A percentile compares a stretch with the other conserved stretches of the same genome.
These are phyloP conservation scores for Tokudaia tokunoshimensis DNA, from an alignment of 2,797 vertebrate species.

Conservation along the genomic window DNA sequence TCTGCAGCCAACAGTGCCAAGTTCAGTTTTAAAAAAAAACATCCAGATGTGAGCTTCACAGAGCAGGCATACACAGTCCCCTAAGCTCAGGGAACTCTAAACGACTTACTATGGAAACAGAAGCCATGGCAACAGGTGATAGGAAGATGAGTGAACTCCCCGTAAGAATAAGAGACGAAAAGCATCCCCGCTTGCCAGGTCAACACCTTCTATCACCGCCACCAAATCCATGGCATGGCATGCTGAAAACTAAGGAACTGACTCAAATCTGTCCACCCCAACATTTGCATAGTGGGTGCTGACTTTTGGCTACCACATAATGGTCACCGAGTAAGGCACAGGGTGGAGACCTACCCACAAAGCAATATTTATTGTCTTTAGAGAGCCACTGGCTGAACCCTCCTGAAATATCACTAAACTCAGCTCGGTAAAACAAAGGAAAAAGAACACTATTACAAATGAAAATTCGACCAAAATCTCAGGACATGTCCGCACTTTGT, in stretches of 20 bases:
- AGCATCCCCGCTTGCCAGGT: neutral
- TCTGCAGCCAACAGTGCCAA: neutral
- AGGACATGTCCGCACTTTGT: neutral
- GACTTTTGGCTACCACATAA: constrained; percentile 50
- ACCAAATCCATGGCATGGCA: neutral
- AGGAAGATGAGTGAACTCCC: neutral
- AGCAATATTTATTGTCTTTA: constrained; percentile 65
- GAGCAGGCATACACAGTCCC: neutral
- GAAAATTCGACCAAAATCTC: constrained; percentile 18
- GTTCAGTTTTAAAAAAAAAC: rapidly evolving
- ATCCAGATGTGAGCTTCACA: neutral
- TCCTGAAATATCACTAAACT: constrained; percentile 46
- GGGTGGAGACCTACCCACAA: constrained; percentile 52
- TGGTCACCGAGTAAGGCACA: neutral
- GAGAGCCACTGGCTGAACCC: constrained; percentile 13
- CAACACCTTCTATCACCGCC: neutral
- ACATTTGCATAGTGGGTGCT: constrained; percentile 28
- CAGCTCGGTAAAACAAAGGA: constrained; percentile 51
- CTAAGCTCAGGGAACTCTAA: neutral
- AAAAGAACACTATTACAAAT: neutral
- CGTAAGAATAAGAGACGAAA: neutral
- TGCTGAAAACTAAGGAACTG: neutral
- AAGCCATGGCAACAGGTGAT: neutral
- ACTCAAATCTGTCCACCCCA: neutral
- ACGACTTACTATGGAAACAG: neutral